Base-by-base conservation (phyloP, 2,888 invertebrate genomes). In the Dicyrtoma fusca region DNA sequence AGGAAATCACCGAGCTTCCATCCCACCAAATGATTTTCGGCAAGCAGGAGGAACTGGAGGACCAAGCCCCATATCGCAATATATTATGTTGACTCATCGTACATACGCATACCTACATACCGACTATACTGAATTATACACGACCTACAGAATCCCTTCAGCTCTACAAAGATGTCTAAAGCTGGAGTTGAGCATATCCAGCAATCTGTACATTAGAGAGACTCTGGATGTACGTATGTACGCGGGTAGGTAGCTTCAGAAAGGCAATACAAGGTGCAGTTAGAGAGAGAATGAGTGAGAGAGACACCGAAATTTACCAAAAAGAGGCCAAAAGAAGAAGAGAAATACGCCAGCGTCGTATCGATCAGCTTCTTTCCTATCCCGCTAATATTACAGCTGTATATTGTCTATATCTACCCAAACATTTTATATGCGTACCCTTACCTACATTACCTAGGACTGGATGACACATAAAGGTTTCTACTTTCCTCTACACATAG, bases 291-390 rank as follows among this genome's bases (percentile, higher is more conserved):
- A 19, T 17, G 34, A 23, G 19, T 23, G 25, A 25, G 25, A 14
- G n/a, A 59, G 25, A 53, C n/a, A 34, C 49, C 42, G 34, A 66
- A 34, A 66, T 42, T 25, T 17, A 45, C 44, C 49, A 71, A 71
- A 61, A 64, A 51, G 69, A 69, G 75, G 65, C 23, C 64, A 71
- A 61, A 59, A 66, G 45, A 42, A 68, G 64, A 68, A 57, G 45
- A 55, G 57, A 34, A 69, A 49, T 59, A 66, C 66, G 71, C 70
- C 62, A 66, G 65, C 66, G 69, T 62, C n/a, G 69, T 64, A 73
- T 53, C 69, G 69, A 70, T 72, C 66, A 65, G 71, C 59, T 42
- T 66, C 66, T 34, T 66, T 66, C 59, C 61, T 47, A 23, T 49
- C 55, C 55, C 26, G 21, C 42, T 21, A 14, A 45, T 23, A 17